A percentile compares a stretch with the other conserved stretches of the same genome.
phyloP scores from a whole-genome alignment of 2,113 vertebrate genomes.

The Etheostoma cragini region DNA sequence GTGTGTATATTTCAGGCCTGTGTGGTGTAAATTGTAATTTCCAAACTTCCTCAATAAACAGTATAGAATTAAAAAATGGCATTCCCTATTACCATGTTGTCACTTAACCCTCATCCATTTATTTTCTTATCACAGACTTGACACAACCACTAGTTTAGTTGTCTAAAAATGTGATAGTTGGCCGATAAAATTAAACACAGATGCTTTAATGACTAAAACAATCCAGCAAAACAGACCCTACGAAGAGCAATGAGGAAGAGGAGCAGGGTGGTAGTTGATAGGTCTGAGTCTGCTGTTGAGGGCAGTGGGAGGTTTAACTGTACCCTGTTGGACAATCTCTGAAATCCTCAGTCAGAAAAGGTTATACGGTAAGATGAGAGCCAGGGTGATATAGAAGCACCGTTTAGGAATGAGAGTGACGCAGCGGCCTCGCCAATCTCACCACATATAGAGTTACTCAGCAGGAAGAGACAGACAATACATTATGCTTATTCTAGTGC shows the following conservation, averaged over 20 bases:
- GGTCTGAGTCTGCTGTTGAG: slow-evolving; percentile 3
- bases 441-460: slow-evolving; percentile 56
- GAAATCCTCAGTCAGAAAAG: slow-evolving; percentile 46
- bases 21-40: no score
- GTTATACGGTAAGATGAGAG: slow-evolving; percentile 49
- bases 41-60: no score
- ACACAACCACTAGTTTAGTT: background rate
- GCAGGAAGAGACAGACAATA: slow-evolving; percentile 52
- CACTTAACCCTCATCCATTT: background rate
- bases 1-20: no score
- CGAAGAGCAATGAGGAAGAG: background rate
- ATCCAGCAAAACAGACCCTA: background rate
- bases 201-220: background rate
- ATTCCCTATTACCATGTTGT: background rate
- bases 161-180: background rate
- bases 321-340: slow-evolving; percentile 46
- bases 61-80: no score
- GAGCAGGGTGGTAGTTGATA: slow-evolving; percentile 21
- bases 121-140: background rate
- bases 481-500: slow-evolving; percentile 50
- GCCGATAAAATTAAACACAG: background rate
- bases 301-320: slow-evolving; percentile 63
- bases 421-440: slow-evolving; percentile 27
- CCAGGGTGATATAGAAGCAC: slow-evolving; percentile 5
- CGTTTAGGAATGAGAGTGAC: slow-evolving; percentile 45